Base-by-base conservation (phyloP, 2,113 vertebrate species). In the Rostratula benghalensis region DNA sequence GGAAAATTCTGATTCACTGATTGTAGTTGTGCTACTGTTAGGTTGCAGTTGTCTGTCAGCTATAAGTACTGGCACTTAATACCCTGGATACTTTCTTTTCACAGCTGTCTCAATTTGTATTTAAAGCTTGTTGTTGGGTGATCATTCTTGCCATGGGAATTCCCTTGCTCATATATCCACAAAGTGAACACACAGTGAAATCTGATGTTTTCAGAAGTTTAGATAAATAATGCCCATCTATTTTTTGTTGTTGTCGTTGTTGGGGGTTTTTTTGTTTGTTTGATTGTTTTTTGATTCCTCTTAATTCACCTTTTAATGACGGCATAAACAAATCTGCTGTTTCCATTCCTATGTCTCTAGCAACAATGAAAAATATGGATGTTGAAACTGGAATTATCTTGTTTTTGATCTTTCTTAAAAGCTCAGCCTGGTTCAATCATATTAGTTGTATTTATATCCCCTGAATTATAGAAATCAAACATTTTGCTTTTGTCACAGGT, bases 131-230 rank as follows among this genome's bases (percentile, higher is more conserved):
- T 25, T 85, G 87, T 94, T 91, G 54, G 51, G 81, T 94, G 74
- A 87, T 59, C 18, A 14, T 87, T 84, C 61, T 89, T 95, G 82
- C 61, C 73, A 31, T 67, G 50, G 83, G 80, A 86, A 77, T 89
- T 93, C 46, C 63, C 46, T 84, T 84, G 60, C 28, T 87, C n/a
- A 15, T 63, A 54, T 92, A 82, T 31, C 67, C 70, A 79, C 64
- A 46, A 76, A 93, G 30, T 70, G 87, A 91, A 15, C 17, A 79
- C 24, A 51, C 21, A 64, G 11, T 48, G 69, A 89, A 93, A 82
- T 93, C 23, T 83, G 89, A 89, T 95, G 46, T 94, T 91, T 93
- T 87, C 16, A 63, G 61, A 75, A 85, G 87, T 91, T 93, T 65
- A 90, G 53, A 85, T 79, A 87, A 95, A 87, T 71, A 95, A 87